Evolutionary conservation across 2,888 invertebrate species (phyloP).

Genomic region (Platynereis dumerilii): DNA sequence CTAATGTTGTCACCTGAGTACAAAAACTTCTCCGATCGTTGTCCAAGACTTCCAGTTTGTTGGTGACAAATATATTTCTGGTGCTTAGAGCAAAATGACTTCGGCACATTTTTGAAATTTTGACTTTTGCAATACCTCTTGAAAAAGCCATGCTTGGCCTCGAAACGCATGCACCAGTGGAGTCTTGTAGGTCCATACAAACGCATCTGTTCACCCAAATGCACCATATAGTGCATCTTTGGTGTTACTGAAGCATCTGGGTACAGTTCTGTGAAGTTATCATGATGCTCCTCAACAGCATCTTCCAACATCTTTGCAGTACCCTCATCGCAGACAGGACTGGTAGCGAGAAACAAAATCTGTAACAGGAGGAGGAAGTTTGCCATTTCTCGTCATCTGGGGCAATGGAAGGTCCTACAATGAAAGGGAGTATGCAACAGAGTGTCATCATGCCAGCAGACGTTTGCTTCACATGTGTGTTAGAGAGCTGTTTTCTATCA

Average conservation of each 20-base stretch:
- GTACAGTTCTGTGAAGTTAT: slow-evolving; percentile 25
- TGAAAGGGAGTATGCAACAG: slow-evolving; percentile 8
- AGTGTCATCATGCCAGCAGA: background rate
- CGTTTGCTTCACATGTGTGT: background rate
- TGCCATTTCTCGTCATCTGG: slow-evolving; percentile 21
- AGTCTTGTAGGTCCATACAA: slow-evolving; percentile 35
- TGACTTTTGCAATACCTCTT: slow-evolving; percentile 29
- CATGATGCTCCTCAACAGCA: background rate
- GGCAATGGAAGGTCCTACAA: slow-evolving; percentile 24
- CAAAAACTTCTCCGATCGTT: slow-evolving; percentile 15
- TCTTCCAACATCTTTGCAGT: background rate
- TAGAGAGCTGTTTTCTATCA: background rate
- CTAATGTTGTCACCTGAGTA: too few species aligned
- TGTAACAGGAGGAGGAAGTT: slow-evolving; percentile 27
- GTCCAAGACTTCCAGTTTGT: slow-evolving; percentile 17
- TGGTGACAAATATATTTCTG: slow-evolving; percentile 32
- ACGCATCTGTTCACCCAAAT: slow-evolving; percentile 37
- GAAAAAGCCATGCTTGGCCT: slow-evolving; percentile 38
- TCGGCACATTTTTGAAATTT: slow-evolving; percentile 33
- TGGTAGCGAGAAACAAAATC: slow-evolving; percentile 15
- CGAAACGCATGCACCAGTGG: slow-evolving; percentile 40
- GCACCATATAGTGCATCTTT: slow-evolving; percentile 36
- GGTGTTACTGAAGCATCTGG: slow-evolving; percentile 29
- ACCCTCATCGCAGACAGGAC: slow-evolving; percentile 12
- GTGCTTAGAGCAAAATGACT: slow-evolving; percentile 28